A percentile compares a stretch with the other conserved stretches of the same genome.
phyloP scores from a whole-genome alignment of 2,797 vertebrate species.

The Liparis tanakae region DNA sequence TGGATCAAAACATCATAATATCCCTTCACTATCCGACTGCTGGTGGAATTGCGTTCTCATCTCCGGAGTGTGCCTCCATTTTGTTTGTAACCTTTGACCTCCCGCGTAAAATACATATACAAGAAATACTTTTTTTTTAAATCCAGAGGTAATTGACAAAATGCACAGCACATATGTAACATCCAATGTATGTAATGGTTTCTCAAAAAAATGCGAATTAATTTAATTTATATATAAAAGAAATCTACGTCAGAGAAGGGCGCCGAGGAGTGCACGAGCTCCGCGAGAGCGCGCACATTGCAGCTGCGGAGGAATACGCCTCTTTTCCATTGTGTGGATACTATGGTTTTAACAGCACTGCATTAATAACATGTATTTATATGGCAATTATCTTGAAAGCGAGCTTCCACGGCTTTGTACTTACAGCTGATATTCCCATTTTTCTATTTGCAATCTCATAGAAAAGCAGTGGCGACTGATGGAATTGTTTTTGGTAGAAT shows the following conservation, averaged over 20 bases:
- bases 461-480: too few species aligned
- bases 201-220: rapidly evolving
- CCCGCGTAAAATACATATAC: constrained; percentile 47
- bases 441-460: too few species aligned
- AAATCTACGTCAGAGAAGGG: constrained; percentile 12
- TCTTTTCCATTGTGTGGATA: background rate
- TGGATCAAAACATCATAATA: constrained; percentile 12
- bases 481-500: too few species aligned
- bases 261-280: background rate
- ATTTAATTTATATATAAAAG: background rate
- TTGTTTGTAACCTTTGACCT: constrained; percentile 81
- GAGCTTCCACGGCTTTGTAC: too few species aligned
- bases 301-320: background rate
- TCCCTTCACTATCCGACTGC: background rate
- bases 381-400: too few species aligned
- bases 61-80: constrained; percentile 69
- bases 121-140: background rate
- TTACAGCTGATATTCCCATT: too few species aligned
- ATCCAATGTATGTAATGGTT: rapidly evolving
- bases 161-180: rapidly evolving
- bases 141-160: rapidly evolving
- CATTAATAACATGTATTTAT: too few species aligned
- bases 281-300: background rate
- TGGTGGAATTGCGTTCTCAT: background rate
- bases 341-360: background rate